Base-by-base conservation (phyloP, 2,113 vertebrate genomes). In the Hyperopisus bebe region DNA sequence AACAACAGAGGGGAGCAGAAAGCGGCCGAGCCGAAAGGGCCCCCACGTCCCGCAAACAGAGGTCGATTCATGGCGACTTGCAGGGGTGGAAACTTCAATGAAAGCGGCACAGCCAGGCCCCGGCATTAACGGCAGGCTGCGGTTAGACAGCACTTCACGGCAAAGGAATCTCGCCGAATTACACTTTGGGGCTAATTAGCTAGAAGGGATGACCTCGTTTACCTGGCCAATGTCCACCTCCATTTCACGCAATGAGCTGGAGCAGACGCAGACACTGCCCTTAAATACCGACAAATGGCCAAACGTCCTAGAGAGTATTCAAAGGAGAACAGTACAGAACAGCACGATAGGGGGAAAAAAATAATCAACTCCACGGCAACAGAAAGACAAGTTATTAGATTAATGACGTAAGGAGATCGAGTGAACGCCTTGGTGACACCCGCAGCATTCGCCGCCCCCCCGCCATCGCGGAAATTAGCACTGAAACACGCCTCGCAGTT, bases 21-120 rank as follows among this genome's bases (percentile, higher is more conserved):
- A 89, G 93, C 94, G 94, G 94, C 94, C 93, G 94, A 94, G 95
- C 95, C 92, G 93, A 92, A 95, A 95, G 94, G 92, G 93, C 95
- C 95, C 94, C 94, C 89, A 92, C 95, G 93, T 93, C 88, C 93
- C 93, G 89, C 92, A 94, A 94, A 94, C 94, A 93, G 93, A 92
- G 94, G 92, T 93, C 94, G 92, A 95, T 94, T 95, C 93, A 95
- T 91, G 91, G 92, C 31, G 93, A 93, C 94, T 94, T 94, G 94
- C 94, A 92, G 88, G 91, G 58, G 87, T 94, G 91, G 92, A 89
- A 94, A 93, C 94, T 95, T 95, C 94, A 93, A 95, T 95, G 93
- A 95, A 93, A 95, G 94, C 93, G 93, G 92, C 93, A 94, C 93
- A 92, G 93, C 77, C 91, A 84, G 88, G 80, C 92, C 91, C 90